Conservation (phyloP, 2,113 vertebrate species). For the Dasyurus viverrinus region DNA sequence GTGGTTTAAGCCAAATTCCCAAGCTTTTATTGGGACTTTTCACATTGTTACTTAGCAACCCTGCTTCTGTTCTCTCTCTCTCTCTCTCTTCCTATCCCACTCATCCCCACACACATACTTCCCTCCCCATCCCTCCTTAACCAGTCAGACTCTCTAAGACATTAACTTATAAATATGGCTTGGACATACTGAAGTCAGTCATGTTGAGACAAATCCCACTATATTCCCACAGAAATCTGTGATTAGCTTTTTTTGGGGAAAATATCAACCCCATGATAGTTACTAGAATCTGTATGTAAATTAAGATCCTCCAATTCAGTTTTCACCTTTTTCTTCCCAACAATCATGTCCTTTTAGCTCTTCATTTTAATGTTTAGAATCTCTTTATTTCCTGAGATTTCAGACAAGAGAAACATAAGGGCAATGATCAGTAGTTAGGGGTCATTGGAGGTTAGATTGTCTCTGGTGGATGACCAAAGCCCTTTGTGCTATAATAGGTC, state of each 20-base stretch:
- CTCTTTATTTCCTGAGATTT: neutral
- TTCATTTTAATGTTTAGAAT: neutral
- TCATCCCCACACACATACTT: neutral
- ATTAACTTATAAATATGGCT: conserved; percentile 63
- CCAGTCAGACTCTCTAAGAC: conserved; percentile 70
- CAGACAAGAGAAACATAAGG: neutral
- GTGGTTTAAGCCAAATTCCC: conserved; percentile 68
- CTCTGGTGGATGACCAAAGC: conserved; percentile 24
- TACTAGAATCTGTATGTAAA: neutral
- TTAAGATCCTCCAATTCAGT: neutral
- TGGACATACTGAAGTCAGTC: conserved; percentile 27
- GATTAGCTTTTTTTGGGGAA: neutral
- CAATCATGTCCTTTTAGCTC: neutral
- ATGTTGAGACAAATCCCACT: conserved; percentile 13
- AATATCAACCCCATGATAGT: neutral
- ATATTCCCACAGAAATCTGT: neutral
- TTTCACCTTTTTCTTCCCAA: neutral
- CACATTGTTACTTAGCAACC: conserved; percentile 76
- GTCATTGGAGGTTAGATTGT: neutral
- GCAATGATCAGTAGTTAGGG: neutral
- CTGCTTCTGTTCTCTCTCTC: conserved; percentile 71
- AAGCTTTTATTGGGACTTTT: conserved; percentile 69
- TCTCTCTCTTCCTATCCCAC: neutral
- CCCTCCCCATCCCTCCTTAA: conserved; percentile 53
- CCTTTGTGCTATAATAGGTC: conserved; percentile 78